Conservation (phyloP, 1,140 invertebrate species). For the Heliothis virescens region DNA sequence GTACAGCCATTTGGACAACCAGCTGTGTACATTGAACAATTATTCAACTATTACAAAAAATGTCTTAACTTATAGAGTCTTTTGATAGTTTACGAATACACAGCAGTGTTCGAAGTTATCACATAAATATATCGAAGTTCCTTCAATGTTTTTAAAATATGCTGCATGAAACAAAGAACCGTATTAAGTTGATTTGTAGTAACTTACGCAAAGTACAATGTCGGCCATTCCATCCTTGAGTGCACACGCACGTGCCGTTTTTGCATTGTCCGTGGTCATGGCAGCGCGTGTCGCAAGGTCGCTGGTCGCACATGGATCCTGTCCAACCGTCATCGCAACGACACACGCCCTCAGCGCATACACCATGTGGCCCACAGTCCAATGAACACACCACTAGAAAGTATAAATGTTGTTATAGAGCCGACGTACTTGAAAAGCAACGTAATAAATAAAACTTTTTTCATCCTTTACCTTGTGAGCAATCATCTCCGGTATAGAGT, state of each 20-base stretch:
- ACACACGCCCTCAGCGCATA: slow-evolving; percentile 96
- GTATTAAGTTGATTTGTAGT: slow-evolving; percentile 58
- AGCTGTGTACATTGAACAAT: slow-evolving; percentile 87
- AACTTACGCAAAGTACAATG: slow-evolving; percentile 97
- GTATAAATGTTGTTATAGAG: slow-evolving; percentile 6
- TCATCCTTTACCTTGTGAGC: slow-evolving; percentile 91
- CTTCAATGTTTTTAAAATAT: background rate
- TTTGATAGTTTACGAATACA: too few relatives aligned
- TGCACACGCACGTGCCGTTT: slow-evolving; percentile 98
- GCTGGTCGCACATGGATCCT: slow-evolving; percentile 95
- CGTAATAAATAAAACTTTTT: background rate
- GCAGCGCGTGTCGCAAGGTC: slow-evolving; percentile 96
- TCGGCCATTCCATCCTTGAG: slow-evolving; percentile 98
- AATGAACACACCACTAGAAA: slow-evolving; percentile 94
- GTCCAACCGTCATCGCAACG: slow-evolving; percentile 96
- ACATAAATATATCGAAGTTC: background rate
- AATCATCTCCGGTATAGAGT: slow-evolving; percentile 96
- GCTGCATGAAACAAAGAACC: slow-evolving; percentile 5
- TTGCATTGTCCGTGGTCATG: slow-evolving; percentile 98
- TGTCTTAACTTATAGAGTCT: too few relatives aligned
- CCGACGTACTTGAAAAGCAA: background rate
- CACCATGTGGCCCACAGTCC: slow-evolving; percentile 96
- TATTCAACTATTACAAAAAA: background rate
- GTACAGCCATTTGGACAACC: slow-evolving; percentile 98
- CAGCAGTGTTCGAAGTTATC: background rate